Evolutionary conservation across 2,888 invertebrate genomes (phyloP).

Genomic region (Aphodius granarius): DNA sequence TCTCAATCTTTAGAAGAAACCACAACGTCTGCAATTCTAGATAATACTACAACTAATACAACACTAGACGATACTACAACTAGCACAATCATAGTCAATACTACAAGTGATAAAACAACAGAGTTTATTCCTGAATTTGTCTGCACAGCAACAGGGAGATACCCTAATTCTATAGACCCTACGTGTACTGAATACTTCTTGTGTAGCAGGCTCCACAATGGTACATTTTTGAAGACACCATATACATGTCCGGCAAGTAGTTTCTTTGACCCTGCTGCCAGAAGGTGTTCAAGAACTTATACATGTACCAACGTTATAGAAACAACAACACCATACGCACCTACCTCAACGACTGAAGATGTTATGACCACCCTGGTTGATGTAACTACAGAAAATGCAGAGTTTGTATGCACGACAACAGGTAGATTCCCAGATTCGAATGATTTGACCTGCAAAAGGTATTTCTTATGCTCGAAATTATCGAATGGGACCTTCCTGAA

Average conservation of each 20-base stretch:
- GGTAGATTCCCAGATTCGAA: slow-evolving; percentile 53
- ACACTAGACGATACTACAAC: neutral
- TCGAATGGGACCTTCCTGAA: slow-evolving; percentile 40
- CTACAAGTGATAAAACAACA: neutral
- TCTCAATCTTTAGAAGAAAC: neutral
- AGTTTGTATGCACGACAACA: slow-evolving; percentile 40
- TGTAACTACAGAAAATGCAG: neutral
- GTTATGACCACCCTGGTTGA: neutral
- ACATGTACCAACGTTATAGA: neutral
- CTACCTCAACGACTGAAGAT: neutral
- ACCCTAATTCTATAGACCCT: slow-evolving; percentile 48
- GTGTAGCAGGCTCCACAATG: slow-evolving; percentile 31
- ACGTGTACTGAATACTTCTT: slow-evolving; percentile 33
- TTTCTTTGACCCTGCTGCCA: slow-evolving; percentile 34
- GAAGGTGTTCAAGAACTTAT: slow-evolving; percentile 27
- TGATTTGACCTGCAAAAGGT: slow-evolving; percentile 39
- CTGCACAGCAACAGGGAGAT: slow-evolving; percentile 53
- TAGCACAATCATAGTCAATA: neutral
- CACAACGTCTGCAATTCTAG: neutral
- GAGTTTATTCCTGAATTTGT: slow-evolving; percentile 15
- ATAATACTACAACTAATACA: neutral
- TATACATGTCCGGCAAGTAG: slow-evolving; percentile 33
- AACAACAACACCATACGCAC: neutral
- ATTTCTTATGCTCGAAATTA: slow-evolving; percentile 27
- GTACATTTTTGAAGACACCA: slow-evolving; percentile 45